Base-by-base conservation (phyloP, 2,888 invertebrate species). In the Osmoderma eremita region DNA sequence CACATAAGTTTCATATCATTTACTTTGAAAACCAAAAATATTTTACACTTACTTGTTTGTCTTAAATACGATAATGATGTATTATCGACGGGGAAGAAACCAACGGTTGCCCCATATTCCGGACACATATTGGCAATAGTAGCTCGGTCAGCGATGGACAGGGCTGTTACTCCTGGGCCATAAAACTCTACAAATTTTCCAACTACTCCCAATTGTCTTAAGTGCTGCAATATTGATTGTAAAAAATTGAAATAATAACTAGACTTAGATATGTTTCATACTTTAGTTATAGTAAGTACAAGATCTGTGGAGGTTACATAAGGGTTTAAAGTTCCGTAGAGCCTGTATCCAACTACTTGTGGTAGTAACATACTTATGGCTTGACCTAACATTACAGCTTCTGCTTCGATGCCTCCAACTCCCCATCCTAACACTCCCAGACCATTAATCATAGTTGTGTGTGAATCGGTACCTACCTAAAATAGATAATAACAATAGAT, bases 41-140 rank as follows among this genome's bases (percentile, higher is more conserved):
- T 30, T 30, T 30, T 1, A 30, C 5, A 30, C 81, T 81, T 81
- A 91, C 94, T 92, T 71, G 94, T 95, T 83, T 97, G 95, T 63
- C 84, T 83, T 41, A 98, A 86, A 78, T 98, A 98, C n/a, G 84
- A 83, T 51, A 98, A 84, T 24, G 95, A 93, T 30, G 87, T 84
- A 24, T 86, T 82, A 83, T 98, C 98, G 0, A 97, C 93, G 0
- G 98, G 95, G 84, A 98, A 98, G 83, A 91, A 96, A 0, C 95
- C 97, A 70, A 96, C 92, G 0, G 98, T 98, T 13, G 98, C 98
- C 0, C 98, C 98, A 80, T 98, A 98, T 82, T 96, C 95, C 0
- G 98, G 98, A 78, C 97, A 97, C 98, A 99, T 98, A 84, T 99
- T 99, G 72, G 97, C 94, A 63, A 99, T 95, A 0, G 98, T 99